phyloP scores from a whole-genome alignment of 2,888 invertebrate species.

The Rosalia funebris region DNA sequence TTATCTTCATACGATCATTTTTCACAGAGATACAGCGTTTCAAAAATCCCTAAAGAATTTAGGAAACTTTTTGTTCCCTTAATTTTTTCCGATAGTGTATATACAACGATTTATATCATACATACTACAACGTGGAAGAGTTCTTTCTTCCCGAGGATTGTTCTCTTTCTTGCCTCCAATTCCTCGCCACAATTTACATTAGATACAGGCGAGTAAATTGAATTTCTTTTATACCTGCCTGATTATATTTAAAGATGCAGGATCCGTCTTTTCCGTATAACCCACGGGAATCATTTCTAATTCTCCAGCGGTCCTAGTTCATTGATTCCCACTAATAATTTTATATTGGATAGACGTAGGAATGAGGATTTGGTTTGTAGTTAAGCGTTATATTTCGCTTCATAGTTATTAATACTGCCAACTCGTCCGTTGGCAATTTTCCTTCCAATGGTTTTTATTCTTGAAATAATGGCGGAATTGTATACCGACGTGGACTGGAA shows the following conservation, averaged over 20 bases:
- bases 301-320: conserved; percentile 30
- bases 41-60: too few relatives aligned
- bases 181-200: conserved; percentile 25
- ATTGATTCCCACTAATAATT: conserved; percentile 36
- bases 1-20: too few relatives aligned
- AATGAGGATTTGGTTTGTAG: background rate
- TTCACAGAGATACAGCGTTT: too few relatives aligned
- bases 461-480: background rate
- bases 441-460: background rate
- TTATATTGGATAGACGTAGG: conserved; percentile 22
- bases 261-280: conserved; percentile 31
- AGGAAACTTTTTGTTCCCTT: too few relatives aligned
- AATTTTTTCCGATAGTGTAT: too few relatives aligned
- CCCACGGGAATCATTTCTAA: conserved; percentile 32
- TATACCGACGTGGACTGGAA: background rate
- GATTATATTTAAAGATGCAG: conserved; percentile 33
- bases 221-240: conserved; percentile 33
- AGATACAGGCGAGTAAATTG: conserved; percentile 32
- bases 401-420: background rate
- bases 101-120: too few relatives aligned
- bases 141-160: too few relatives aligned
- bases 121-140: too few relatives aligned
- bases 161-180: too few relatives aligned
- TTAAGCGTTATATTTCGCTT: background rate
- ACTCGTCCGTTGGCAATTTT: background rate